phyloP scores from a whole-genome alignment of 2,888 invertebrate genomes.

The Melinaea menophilus region DNA sequence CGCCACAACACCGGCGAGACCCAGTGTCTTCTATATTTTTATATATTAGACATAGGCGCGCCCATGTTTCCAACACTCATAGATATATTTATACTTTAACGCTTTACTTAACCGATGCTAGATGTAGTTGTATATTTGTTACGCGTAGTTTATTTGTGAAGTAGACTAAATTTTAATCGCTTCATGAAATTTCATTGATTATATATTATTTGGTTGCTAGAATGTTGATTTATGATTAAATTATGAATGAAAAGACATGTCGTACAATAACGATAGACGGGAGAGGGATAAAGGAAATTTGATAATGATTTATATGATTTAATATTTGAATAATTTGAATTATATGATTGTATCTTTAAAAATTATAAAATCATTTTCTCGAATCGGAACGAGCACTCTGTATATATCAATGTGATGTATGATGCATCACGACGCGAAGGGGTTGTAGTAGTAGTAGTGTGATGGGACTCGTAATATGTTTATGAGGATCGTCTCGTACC shows the following conservation, averaged over 20 bases:
- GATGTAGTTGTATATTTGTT: conserved; percentile 64
- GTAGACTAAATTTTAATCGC: conserved; percentile 39
- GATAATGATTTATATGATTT: conserved; percentile 3
- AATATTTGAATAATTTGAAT: neutral
- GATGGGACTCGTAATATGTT: too few species aligned
- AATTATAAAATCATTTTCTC: conserved; percentile 9
- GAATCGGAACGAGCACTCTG: conserved; percentile 7
- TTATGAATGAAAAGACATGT: conserved; percentile 11
- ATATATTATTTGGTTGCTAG: conserved; percentile 13
- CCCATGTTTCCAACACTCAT: conserved; percentile 48
- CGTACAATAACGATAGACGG: conserved; percentile 23
- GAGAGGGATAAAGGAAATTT: conserved; percentile 16
- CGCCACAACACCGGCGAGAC: neutral
- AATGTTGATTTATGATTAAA: conserved; percentile 14
- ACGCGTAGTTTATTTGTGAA: conserved; percentile 55
- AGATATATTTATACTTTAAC: conserved; percentile 47
- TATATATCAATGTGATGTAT: too few species aligned
- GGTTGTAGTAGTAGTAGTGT: too few species aligned
- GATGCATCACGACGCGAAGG: too few species aligned
- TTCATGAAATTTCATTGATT: conserved; percentile 11
- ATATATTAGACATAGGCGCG: conserved; percentile 57
- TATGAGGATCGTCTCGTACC: too few species aligned
- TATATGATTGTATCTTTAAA: conserved; percentile 12
- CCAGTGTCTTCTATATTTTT: conserved; percentile 53
- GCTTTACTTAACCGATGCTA: conserved; percentile 52